Evolutionary conservation across 2,888 invertebrate species (phyloP).

Genomic region (Latheticus oryzae): DNA sequence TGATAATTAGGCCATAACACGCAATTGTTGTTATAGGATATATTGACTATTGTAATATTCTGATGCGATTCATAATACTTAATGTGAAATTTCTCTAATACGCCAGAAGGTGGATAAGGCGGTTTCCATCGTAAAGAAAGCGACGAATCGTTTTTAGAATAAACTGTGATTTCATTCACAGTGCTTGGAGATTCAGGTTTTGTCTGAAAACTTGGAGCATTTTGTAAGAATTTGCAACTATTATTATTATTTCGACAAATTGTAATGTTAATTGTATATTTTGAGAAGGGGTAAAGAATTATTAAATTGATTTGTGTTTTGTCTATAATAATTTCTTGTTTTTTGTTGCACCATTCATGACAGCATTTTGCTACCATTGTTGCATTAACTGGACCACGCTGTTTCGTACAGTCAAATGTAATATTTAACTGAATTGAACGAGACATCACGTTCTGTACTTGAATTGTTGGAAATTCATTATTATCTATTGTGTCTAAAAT

Average conservation of each 20-base stretch:
- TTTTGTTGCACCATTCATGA: neutral
- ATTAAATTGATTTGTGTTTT: slow-evolving; percentile 1
- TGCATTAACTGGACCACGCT: neutral
- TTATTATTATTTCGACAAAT: slow-evolving; percentile 22
- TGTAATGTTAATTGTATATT: too few species aligned
- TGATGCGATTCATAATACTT: neutral
- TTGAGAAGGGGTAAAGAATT: slow-evolving; percentile 11
- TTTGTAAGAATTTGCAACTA: too few species aligned
- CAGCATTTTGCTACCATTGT: neutral
- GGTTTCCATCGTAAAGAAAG: slow-evolving; percentile 3
- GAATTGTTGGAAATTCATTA: too few species aligned
- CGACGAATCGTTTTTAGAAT: slow-evolving; percentile 7
- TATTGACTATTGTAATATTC: neutral
- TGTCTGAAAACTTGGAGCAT: slow-evolving; percentile 1
- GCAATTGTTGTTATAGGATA: slow-evolving; percentile 27
- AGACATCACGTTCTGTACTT: too few species aligned
- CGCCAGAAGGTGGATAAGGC: slow-evolving; percentile 3
- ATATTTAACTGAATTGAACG: neutral
- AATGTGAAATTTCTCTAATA: slow-evolving; percentile 41
- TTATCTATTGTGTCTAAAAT: too few species aligned
- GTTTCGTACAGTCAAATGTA: neutral
- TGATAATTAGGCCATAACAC: slow-evolving; percentile 47
- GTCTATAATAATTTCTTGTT: neutral
- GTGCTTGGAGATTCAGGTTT: neutral
- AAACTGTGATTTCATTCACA: slow-evolving; percentile 3